Base-by-base conservation (phyloP, 1,140 invertebrate genomes). In the Copidosoma floridanum region DNA sequence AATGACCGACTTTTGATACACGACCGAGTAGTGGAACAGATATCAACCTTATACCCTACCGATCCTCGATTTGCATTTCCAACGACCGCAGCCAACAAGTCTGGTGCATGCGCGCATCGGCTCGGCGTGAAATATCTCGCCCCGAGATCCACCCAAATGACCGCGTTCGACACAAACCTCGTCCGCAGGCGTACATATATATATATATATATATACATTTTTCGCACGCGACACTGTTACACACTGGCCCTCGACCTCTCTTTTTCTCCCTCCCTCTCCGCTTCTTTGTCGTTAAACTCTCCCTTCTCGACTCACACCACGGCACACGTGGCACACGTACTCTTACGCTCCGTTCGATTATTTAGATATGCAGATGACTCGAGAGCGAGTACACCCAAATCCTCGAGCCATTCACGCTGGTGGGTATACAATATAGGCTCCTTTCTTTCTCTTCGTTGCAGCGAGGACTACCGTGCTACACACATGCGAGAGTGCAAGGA, bases 321-420 rank as follows among this genome's bases (percentile, higher is more conserved):
- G 8, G 32, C 14, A 37, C 32, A 37, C 32, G n/a, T n/a, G n/a
- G n/a, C n/a, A n/a, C n/a, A n/a, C n/a, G n/a, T n/a, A n/a, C n/a
- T n/a, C 51, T 50, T 56, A 55, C 43, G 63, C 64, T 66, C 65
- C n/a, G n/a, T n/a, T 69, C 66, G 70, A 68, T 71, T 67, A 64
- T 57, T 54, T 61, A 55, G 59, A 61, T 61, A 61, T 61, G 59
- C 59, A 55, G 59, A 61, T 61, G 44, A 52, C 48, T 26, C 46
- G 16, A 56, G 56, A 44, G 41, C 43, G 11, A 35, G 21, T 24
- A 16, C 56, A 16, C 43, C n/a, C 26, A n/a, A 11, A 44, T 38
- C 18, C 32, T 43, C 23, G n/a, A n/a, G n/a, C n/a, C n/a, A 43
- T 23, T 40, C 23, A 41, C 20, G 12, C 21, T 23, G 11, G 12